These are phyloP conservation scores for Microtus montanus DNA, from an alignment of 2,113 vertebrate genomes.

Conservation along the genomic window DNA sequence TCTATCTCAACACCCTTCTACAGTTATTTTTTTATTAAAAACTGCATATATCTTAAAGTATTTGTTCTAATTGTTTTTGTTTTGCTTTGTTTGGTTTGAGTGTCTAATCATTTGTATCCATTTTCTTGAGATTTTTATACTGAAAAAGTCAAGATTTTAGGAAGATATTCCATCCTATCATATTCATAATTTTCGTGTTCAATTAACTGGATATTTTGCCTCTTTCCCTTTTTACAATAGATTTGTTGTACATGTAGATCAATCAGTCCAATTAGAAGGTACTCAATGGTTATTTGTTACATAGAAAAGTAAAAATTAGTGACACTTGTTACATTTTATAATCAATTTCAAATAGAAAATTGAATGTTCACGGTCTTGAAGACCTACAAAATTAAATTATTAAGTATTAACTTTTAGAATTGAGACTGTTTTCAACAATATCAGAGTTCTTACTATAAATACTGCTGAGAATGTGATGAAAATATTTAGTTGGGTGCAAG, in stretches of 20 bases:
- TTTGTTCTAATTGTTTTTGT: too few species aligned
- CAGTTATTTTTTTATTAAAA: too few species aligned
- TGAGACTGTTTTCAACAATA: not conserved
- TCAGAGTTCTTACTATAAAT: not conserved
- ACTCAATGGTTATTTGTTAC: not conserved
- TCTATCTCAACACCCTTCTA: not conserved
- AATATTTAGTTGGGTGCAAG: not conserved
- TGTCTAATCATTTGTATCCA: not conserved
- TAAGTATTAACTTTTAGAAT: not conserved
- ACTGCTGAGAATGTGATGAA: not conserved
- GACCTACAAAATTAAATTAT: not conserved
- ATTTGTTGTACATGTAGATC: not conserved
- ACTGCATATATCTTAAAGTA: too few species aligned
- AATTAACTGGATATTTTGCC: not conserved
- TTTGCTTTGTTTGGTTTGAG: not conserved
- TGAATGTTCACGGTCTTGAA: not conserved
- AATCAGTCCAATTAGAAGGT: not conserved
- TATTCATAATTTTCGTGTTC: not conserved
- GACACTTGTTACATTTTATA: not conserved
- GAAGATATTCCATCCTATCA: not conserved
- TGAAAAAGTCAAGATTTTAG: not conserved
- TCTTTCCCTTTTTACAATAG: too few species aligned
- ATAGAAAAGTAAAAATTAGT: not conserved
- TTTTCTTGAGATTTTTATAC: not conserved
- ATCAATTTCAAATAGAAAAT: not conserved